Evolutionary conservation across 2,888 invertebrate species (phyloP).

Genomic region (Drosophila ezoana): DNA sequence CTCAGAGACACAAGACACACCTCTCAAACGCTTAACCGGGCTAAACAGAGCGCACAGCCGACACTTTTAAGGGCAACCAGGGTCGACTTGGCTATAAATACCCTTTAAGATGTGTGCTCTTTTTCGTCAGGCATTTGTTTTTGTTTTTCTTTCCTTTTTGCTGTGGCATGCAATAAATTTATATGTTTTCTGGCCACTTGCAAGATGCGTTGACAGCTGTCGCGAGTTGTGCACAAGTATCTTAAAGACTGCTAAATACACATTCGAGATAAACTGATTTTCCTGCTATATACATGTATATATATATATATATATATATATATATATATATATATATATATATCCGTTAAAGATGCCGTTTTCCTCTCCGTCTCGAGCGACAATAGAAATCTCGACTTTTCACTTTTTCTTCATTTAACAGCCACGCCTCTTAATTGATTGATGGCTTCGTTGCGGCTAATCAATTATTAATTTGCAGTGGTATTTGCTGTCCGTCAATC

Average conservation of each 20-base stretch:
- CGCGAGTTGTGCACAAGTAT: conserved; percentile 40
- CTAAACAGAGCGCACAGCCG: conserved; percentile 67
- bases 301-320: not conserved
- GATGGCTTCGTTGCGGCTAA: conserved; percentile 56
- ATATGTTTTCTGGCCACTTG: conserved; percentile 65
- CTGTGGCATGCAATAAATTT: conserved; percentile 66
- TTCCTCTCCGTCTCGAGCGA: conserved; percentile 36
- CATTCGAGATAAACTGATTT: conserved; percentile 23
- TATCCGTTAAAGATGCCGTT: conserved; percentile 11
- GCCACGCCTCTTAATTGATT: conserved; percentile 64
- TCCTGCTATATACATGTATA: conserved; percentile 8
- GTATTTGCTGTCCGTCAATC: conserved; percentile 47
- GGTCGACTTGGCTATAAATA: conserved; percentile 74
- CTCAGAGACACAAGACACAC: conserved; percentile 26
- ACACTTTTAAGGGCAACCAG: conserved; percentile 78
- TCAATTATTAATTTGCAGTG: conserved; percentile 67
- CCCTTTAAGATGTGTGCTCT: conserved; percentile 34
- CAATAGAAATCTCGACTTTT: conserved; percentile 51
- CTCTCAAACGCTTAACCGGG: conserved; percentile 46
- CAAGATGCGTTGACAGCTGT: conserved; percentile 68
- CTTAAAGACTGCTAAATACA: conserved; percentile 28
- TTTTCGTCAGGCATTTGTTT: conserved; percentile 16
- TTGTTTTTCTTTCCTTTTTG: conserved; percentile 17
- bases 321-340: not conserved
- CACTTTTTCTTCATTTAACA: conserved; percentile 67